These are phyloP conservation scores for Musca domestica DNA, from an alignment of 1,140 invertebrate species.

Conservation along the genomic window DNA sequence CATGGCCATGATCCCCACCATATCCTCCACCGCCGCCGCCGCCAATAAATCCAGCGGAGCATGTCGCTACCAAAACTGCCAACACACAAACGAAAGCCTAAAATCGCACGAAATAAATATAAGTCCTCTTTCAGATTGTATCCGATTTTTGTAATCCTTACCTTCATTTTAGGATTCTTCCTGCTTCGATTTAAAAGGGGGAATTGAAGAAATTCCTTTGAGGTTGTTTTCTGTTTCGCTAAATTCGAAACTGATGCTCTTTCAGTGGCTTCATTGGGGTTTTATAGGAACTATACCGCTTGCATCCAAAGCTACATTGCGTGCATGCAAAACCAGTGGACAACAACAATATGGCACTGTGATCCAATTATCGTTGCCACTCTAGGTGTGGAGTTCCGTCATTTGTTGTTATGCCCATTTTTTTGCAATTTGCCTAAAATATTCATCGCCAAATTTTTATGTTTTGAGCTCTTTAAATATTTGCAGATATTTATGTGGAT, in stretches of 20 bases:
- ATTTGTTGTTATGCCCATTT: too few species aligned
- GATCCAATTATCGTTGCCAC: background rate
- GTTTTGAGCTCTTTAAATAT: too few species aligned
- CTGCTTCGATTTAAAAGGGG: background rate
- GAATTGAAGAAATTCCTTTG: background rate
- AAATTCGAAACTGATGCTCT: slow-evolving; percentile 3
- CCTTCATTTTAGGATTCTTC: slow-evolving; percentile 19
- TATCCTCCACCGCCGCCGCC: slow-evolving; percentile 23
- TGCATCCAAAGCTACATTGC: too few species aligned
- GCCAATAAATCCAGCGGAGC: slow-evolving; percentile 42
- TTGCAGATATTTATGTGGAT: too few species aligned
- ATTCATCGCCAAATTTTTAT: too few species aligned
- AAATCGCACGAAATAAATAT: background rate
- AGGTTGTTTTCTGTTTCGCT: background rate
- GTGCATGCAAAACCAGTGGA: too few species aligned
- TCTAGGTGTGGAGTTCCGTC: too few species aligned
- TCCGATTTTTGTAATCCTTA: background rate
- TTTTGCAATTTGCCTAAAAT: too few species aligned
- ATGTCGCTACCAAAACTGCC: slow-evolving; percentile 40
- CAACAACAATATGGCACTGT: background rate
- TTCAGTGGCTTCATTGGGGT: background rate
- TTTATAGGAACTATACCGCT: slow-evolving; percentile 3
- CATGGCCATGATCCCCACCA: slow-evolving; percentile 26
- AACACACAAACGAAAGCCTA: slow-evolving; percentile 50
- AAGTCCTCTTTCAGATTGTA: background rate